Evolutionary conservation across 1,140 invertebrate species (phyloP), one percentile per base, ranked within the genome.

Genomic region (Rhagoletis pomonella): DNA sequence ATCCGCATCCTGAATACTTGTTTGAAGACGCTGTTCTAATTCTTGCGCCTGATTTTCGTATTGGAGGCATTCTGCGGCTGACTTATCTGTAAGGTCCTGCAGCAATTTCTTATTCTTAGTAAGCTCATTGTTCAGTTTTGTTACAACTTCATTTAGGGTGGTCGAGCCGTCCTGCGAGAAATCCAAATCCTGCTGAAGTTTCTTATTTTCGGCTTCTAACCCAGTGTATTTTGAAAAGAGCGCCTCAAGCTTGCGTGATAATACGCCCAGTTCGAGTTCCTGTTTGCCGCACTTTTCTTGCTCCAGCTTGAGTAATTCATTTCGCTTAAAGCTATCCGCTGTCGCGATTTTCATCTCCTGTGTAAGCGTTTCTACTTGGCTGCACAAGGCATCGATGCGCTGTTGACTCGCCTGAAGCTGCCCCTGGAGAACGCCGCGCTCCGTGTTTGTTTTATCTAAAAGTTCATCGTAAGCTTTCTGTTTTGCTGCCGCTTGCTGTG

Each of bases 391-490:
- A 81, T 89, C 90, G 44, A 90, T 47, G 1, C 90, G 89, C 29
- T 91, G 90, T 84, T 91, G 89, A 42, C 84, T 88, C 0, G 88
- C 87, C 44, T 91, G 89, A 12, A 91, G 60, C 58, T 90, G 90
- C 9, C 89, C 87, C 81, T 90, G 89, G 0, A 90, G 67, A 0
- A 81, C 65, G 3, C 88, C 87, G n/a, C 89, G 89, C 17, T 91
- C 90, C 39, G 88, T 89, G 62, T 14, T 90, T 9, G 84, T 69
- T 29, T 90, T 91, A 7, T 88, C 88, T 9, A 89, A 59, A 1
- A 90, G 86, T 65, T 90, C 89, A 65, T 91, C 90, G 62, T 88
- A 89, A 4, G 88, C 73, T 50, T 90, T 90, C 62, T 91, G 90
- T 55, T 91, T 90, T 47, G 73, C 88, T 4, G 89, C 12, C 2